phyloP scores from a whole-genome alignment of 2,113 vertebrate genomes.

The Bagarius yarrelli region DNA sequence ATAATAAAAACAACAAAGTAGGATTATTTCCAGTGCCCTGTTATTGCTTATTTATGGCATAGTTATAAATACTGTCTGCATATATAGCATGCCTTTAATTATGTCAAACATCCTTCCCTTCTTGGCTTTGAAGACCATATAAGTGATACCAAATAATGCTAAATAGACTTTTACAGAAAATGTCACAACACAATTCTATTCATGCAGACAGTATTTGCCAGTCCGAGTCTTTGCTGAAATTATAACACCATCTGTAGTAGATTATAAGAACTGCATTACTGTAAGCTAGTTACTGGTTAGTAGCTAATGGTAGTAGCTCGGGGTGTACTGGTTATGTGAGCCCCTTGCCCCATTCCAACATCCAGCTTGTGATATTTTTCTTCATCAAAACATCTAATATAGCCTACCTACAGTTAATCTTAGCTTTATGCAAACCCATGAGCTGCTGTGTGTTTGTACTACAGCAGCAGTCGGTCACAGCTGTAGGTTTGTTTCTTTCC shows the following conservation, averaged over 20 bases:
- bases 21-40: too few species aligned
- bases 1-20: too few species aligned
- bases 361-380: neutral
- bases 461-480: neutral
- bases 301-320: neutral
- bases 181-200: neutral
- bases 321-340: neutral
- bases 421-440: neutral
- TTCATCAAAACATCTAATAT: neutral
- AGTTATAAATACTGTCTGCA: too few species aligned
- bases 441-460: neutral
- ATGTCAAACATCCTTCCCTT: too few species aligned
- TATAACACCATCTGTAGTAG: neutral
- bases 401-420: neutral
- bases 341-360: neutral
- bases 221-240: neutral
- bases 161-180: neutral
- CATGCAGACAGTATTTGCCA: too few species aligned
- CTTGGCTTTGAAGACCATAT: too few species aligned
- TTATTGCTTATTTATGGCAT: too few species aligned
- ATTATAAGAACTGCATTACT: neutral
- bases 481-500: neutral
- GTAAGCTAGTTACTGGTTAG: neutral
- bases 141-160: neutral
- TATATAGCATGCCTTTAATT: too few species aligned